Base-by-base conservation (phyloP, 1,140 invertebrate genomes). In the Pissodes strobi region DNA sequence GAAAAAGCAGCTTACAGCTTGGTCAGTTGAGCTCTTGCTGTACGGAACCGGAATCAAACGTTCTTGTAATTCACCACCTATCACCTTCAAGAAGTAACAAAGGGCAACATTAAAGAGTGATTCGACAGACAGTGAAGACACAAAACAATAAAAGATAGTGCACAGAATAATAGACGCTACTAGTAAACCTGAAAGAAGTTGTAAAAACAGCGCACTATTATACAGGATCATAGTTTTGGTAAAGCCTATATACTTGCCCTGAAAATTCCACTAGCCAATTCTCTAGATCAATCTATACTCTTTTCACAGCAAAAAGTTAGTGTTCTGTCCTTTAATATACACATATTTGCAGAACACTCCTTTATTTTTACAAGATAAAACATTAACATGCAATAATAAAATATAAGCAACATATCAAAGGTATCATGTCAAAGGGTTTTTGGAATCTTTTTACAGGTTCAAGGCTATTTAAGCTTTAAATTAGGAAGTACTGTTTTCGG, bases 31-130 rank as follows among this genome's bases (percentile, higher is more conserved):
- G 86, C 92, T 95, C 92, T 97, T 97, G 93, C 94, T 96, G 92
- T 97, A 96, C 84, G 93, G 94, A 84, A 96, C 93, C 84, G 94
- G 94, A 86, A 97, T 96, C 90, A 97, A 93, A 87, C 94, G 92
- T 87, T 95, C 94, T 92, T 97, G 94, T 87, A 95, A 94, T 88
- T 95, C 93, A 88, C 94, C 94, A 90, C 93, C 93, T 93, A 97
- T 97, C 88, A 95, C 93, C 93, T 95, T 93, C 86, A 90, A 89
- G 87, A 57, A 87, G 85, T 85, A 77, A 78, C 85, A 77, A 79
- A 77, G 73, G 75, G 76, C 69, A 77, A 77, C 71, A 73, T 78
- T 77, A 77, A 69, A 78, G 77, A 78, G 76, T 76, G 76, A 69
- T 78, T 72, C 68, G 72, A 76, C 72, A 77, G 76, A 77, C 69